Conservation (phyloP, 2,113 vertebrate species). For the Silurus meridionalis region DNA sequence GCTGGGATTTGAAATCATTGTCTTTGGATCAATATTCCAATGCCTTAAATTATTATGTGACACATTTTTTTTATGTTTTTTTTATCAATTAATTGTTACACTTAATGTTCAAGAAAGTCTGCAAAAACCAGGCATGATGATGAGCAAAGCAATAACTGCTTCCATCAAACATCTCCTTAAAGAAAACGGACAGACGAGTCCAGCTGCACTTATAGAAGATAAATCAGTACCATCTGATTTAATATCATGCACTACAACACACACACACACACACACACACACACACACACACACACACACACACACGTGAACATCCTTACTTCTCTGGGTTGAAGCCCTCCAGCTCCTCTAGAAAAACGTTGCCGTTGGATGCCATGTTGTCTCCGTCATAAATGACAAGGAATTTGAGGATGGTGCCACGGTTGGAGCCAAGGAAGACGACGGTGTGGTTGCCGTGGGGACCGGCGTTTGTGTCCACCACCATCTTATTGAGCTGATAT, state of each 20-base stretch:
- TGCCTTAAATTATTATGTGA: too few species aligned
- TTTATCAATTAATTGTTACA: too few species aligned
- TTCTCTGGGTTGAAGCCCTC: constrained; percentile 91
- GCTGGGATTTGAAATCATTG: too few species aligned
- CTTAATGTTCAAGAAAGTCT: neutral
- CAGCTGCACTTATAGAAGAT: neutral
- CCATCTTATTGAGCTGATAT: constrained; percentile 91
- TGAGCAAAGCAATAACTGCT: neutral
- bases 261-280: neutral
- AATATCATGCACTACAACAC: neutral
- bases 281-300: constrained; percentile 25
- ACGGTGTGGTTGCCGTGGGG: constrained; percentile 87
- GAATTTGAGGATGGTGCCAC: constrained; percentile 91
- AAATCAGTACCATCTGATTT: neutral
- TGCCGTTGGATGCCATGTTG: constrained; percentile 71
- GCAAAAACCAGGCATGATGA: neutral
- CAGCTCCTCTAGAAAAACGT: constrained; percentile 89
- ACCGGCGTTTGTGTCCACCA: constrained; percentile 85
- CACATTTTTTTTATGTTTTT: too few species aligned
- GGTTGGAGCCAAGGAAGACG: constrained; percentile 89
- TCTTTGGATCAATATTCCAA: too few species aligned
- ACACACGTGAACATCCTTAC: constrained; percentile 64
- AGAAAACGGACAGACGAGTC: neutral
- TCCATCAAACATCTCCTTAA: neutral
- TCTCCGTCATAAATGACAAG: constrained; percentile 83